Evolutionary conservation across 2,797 vertebrate species (phyloP).

Genomic region (Acanthurus leucopareius): DNA sequence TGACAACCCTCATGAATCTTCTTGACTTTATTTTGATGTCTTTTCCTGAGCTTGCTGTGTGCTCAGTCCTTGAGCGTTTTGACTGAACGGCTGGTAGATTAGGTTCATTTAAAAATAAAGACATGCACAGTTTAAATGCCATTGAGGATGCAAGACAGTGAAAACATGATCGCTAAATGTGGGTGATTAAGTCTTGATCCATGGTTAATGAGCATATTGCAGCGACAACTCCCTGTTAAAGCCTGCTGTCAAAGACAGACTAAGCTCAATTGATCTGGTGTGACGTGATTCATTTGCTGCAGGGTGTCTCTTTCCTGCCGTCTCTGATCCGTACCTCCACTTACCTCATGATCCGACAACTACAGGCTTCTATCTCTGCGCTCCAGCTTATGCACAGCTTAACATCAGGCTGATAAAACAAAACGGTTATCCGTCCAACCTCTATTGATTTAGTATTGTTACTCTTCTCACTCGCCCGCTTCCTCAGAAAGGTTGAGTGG

Average conservation of each 20-base stretch:
- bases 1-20: conserved; percentile 64
- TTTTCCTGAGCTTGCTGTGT: not conserved
- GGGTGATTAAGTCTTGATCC: conserved; percentile 72
- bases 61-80: conserved; percentile 13
- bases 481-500: conserved; percentile 49
- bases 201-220: conserved; percentile 71
- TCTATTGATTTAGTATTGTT: conserved; percentile 76
- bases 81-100: conserved; percentile 38
- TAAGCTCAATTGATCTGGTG: conserved; percentile 73
- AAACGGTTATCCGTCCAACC: conserved; percentile 76
- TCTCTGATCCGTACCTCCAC: conserved; percentile 69
- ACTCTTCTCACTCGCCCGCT: conserved; percentile 67
- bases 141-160: conserved; percentile 31
- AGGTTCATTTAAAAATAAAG: conserved; percentile 58
- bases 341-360: conserved; percentile 68
- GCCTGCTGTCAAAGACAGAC: conserved; percentile 61
- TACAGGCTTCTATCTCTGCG: conserved; percentile 43
- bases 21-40: conserved; percentile 16
- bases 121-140: conserved; percentile 46
- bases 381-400: conserved; percentile 57
- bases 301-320: conserved; percentile 47
- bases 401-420: conserved; percentile 76
- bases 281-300: conserved; percentile 79
- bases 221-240: conserved; percentile 51
- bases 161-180: conserved; percentile 62